Evolutionary conservation across 2,113 vertebrate genomes (phyloP).

Genomic region (Perca flavescens): DNA sequence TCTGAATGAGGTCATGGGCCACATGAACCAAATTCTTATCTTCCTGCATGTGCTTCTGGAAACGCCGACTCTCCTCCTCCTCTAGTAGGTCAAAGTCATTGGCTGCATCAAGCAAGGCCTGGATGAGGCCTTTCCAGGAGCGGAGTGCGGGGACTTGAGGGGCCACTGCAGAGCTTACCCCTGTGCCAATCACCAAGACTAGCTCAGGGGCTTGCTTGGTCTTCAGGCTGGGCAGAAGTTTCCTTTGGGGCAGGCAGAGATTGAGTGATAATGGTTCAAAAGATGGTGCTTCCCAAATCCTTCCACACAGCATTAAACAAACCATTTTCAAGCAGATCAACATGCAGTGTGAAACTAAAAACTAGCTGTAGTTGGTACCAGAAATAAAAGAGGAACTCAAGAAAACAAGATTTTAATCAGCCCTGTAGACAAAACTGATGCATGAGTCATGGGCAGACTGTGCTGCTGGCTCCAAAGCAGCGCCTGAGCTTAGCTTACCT

Average conservation of each 20-base stretch:
- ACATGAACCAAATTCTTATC: constrained; percentile 96
- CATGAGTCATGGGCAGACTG: neutral
- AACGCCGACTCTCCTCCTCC: constrained; percentile 93
- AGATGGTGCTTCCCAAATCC: constrained; percentile 41
- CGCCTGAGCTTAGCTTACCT: constrained; percentile 84
- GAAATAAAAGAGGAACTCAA: neutral
- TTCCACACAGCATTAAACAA: constrained; percentile 46
- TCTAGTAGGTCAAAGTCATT: constrained; percentile 96
- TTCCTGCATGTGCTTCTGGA: constrained; percentile 93
- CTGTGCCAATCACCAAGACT: constrained; percentile 95
- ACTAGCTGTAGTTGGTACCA: constrained; percentile 5
- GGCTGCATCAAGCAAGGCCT: constrained; percentile 94
- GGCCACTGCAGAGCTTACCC: constrained; percentile 94
- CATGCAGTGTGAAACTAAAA: constrained; percentile 32
- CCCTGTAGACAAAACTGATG: neutral
- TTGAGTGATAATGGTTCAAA: constrained; percentile 42
- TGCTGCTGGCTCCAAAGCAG: neutral
- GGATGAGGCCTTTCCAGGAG: constrained; percentile 97
- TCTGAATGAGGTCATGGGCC: constrained; percentile 98
- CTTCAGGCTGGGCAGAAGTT: constrained; percentile 95
- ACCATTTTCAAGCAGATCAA: constrained; percentile 29
- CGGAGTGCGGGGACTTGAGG: constrained; percentile 94
- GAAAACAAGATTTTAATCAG: neutral
- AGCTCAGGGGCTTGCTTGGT: constrained; percentile 93
- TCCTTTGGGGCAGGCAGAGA: constrained; percentile 83